These are phyloP conservation scores for Apodemia hepburni DNA, from an alignment of 2,888 invertebrate species.

Conservation along the genomic window DNA sequence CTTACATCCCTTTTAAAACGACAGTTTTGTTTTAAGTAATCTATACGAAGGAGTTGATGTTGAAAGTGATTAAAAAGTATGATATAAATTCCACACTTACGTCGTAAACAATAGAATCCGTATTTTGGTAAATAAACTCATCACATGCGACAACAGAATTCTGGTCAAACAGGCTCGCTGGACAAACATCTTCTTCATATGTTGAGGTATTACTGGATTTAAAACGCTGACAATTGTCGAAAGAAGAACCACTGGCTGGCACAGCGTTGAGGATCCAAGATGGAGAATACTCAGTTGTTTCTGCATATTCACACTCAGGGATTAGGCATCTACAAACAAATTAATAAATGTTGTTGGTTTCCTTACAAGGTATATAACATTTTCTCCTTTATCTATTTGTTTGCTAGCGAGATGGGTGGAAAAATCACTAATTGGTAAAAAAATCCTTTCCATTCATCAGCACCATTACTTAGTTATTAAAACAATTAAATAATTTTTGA, in stretches of 20 bases:
- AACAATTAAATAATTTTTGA: too few species aligned
- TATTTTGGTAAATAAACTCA: constrained; percentile 39
- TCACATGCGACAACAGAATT: constrained; percentile 33
- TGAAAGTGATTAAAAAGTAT: too few species aligned
- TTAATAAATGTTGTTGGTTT: background rate
- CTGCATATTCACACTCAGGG: constrained; percentile 37
- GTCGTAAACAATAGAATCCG: constrained; percentile 41
- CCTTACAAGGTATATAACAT: too few species aligned
- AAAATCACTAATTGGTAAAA: too few species aligned
- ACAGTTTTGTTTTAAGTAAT: too few species aligned
- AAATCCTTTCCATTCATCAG: too few species aligned
- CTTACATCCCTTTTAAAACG: too few species aligned
- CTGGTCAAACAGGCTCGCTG: constrained; percentile 36
- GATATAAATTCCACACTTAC: constrained; percentile 31
- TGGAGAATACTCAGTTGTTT: constrained; percentile 42
- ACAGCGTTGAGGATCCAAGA: constrained; percentile 57
- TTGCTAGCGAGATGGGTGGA: too few species aligned
- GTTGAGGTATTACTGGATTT: constrained; percentile 25
- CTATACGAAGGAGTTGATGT: too few species aligned
- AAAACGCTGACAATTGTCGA: constrained; percentile 58
- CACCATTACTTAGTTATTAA: too few species aligned
- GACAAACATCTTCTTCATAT: constrained; percentile 31
- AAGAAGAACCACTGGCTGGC: constrained; percentile 40
- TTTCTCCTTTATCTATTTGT: too few species aligned
- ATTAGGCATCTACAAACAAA: constrained; percentile 35